Percentiles rank a stretch among this genome's conserved stretches.
phyloP scores from a whole-genome alignment of 1,140 invertebrate genomes.

The Megathymus violae region DNA sequence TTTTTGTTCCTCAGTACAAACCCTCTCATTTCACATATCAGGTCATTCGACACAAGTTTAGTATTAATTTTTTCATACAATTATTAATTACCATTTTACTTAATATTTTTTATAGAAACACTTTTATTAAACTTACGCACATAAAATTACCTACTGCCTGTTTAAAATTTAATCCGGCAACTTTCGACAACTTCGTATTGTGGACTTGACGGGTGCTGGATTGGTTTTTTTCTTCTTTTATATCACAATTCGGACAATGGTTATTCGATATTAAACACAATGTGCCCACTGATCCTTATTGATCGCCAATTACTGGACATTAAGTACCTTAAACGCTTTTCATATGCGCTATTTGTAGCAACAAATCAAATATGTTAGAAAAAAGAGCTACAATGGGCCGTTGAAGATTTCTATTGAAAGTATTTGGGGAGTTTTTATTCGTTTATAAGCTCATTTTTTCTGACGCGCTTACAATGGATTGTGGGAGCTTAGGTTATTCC shows the following conservation, averaged over 20 bases:
- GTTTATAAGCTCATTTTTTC: constrained; percentile 70
- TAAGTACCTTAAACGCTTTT: constrained; percentile 82
- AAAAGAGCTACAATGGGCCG: constrained; percentile 73
- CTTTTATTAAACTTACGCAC: too few species aligned
- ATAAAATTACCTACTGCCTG: too few species aligned
- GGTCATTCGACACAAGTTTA: too few species aligned
- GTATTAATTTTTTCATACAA: too few species aligned
- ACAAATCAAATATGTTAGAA: constrained; percentile 78
- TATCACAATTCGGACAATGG: constrained; percentile 66
- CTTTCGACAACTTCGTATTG: constrained; percentile 66
- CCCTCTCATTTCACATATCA: too few species aligned
- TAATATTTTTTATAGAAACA: too few species aligned
- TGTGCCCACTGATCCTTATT: constrained; percentile 83
- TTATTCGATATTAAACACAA: constrained; percentile 76
- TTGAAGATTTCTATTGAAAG: constrained; percentile 72
- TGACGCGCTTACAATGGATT: constrained; percentile 56
- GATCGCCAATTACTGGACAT: constrained; percentile 84
- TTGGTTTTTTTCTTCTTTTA: constrained; percentile 67
- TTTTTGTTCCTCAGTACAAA: too few species aligned
- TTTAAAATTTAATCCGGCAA: constrained; percentile 47
- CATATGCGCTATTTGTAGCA: constrained; percentile 79
- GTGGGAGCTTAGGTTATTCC: constrained; percentile 56
- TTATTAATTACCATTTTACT: too few species aligned
- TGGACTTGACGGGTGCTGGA: constrained; percentile 51
- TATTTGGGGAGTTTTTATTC: constrained; percentile 70